Conservation (phyloP, 2,888 invertebrate genomes). For the Lepidocyrtinus sp. region DNA sequence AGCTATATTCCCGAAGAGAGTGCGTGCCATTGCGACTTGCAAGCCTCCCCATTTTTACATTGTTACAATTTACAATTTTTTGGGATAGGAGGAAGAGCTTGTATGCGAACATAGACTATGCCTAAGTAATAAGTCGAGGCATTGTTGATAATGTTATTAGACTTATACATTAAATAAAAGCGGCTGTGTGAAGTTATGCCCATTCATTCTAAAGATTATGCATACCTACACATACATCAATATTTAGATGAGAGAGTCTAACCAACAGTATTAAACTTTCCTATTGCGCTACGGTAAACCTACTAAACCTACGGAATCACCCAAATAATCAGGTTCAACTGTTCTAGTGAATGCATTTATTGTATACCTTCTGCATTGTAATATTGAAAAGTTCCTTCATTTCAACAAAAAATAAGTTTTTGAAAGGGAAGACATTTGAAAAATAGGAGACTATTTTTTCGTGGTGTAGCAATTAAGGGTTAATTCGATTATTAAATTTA, state of each 20-base stretch:
- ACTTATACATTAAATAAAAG: neutral
- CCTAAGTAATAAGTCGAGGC: neutral
- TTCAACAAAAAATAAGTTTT: too few species aligned
- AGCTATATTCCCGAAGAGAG: neutral
- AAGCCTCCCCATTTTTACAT: neutral
- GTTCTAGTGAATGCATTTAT: conserved; percentile 41
- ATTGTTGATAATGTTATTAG: neutral
- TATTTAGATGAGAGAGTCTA: neutral
- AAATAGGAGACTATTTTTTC: too few species aligned
- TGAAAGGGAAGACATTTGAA: too few species aligned
- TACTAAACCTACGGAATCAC: neutral
- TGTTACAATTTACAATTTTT: neutral
- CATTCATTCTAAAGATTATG: neutral
- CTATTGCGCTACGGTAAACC: neutral
- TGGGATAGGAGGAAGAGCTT: neutral
- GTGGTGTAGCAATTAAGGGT: too few species aligned
- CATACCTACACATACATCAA: neutral
- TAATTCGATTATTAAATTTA: too few species aligned
- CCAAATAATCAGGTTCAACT: conserved; percentile 25
- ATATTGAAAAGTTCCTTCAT: too few species aligned
- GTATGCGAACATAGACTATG: neutral
- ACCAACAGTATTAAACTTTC: neutral
- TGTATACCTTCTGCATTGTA: conserved; percentile 39
- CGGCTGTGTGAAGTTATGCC: neutral
- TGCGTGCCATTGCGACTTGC: neutral